Evolutionary conservation across 2,113 vertebrate genomes (phyloP).

Genomic region (Macheiramphus alcinus): DNA sequence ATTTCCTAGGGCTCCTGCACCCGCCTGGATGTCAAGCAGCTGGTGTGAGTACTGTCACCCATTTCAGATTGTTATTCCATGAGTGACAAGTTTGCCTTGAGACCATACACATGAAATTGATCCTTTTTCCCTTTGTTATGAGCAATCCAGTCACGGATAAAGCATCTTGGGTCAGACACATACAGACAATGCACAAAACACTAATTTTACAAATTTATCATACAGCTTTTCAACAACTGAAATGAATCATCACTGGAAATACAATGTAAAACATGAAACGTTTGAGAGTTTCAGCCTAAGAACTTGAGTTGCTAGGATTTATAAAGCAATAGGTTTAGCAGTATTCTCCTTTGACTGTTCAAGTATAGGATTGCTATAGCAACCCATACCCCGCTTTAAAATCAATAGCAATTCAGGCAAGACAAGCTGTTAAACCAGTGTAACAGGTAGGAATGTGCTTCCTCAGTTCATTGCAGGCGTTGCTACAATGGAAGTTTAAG

Average conservation of each 20-base stretch:
- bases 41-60: conserved; percentile 59
- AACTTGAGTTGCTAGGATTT: background rate
- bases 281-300: background rate
- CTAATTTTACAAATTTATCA: background rate
- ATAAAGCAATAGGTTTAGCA: background rate
- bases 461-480: background rate
- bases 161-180: background rate
- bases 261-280: background rate
- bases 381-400: conserved; percentile 4
- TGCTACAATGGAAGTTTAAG: background rate
- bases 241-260: background rate
- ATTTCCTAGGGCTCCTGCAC: conserved; percentile 73
- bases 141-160: background rate
- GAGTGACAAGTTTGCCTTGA: conserved; percentile 53
- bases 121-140: conserved; percentile 40
- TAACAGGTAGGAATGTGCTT: background rate
- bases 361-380: conserved; percentile 23
- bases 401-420: conserved; percentile 51
- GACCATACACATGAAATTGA: conserved; percentile 39
- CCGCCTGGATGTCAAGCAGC: conserved; percentile 70
- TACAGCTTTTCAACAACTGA: background rate
- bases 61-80: conserved; percentile 36
- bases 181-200: background rate
- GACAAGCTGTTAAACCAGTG: conserved; percentile 19
- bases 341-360: background rate